Evolutionary conservation across 2,888 invertebrate species (phyloP), one percentile per base, ranked within the genome.

Genomic region (Acleris emargana): DNA sequence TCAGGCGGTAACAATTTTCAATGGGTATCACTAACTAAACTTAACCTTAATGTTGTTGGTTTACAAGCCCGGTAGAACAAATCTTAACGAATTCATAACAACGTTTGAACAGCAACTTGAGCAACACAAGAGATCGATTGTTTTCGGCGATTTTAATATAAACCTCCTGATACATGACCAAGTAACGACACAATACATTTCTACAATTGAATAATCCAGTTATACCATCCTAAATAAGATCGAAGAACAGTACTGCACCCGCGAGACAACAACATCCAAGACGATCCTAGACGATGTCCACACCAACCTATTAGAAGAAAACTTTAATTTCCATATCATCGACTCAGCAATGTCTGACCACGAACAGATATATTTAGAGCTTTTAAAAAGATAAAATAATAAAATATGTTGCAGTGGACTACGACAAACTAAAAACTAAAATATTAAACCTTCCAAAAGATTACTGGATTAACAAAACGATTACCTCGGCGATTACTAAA

Each of bases 101-200:
- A 64, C 49, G 2, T 54, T 54, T 9, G 53, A 58, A 22, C 38
- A 38, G 1, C 64, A 64, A 54, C 18, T 64, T 49, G 28, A 54
- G 13, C 25, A 38, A 53, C 52, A 59, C 5, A 54, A 43, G 16
- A 54, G 59, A 55, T 54, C 55, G 5, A 22, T 64, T 1, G 49
- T 64, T 64, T 20, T 64, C 6, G 64, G 64, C 1, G 64, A 64
- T 25, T 64, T 64, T 22, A 64, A 64, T n/a, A 55, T 64, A 4
- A 32, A 64, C 32, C 25, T 66, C 20, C n/a, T 66, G 20, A 18
- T 51, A 28, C 16, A 28, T n/a, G 51, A 57, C 28, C 49, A 49
- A 49, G 28, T 25, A 38, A 54, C 49, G 2, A 20, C 42, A 4
- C 28, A 58, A 28, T 59, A 64, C n/a, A 20, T 49, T 32, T 22